Evolutionary conservation across 2,888 invertebrate species (phyloP).

Genomic region (Pasiphila rectangulata): DNA sequence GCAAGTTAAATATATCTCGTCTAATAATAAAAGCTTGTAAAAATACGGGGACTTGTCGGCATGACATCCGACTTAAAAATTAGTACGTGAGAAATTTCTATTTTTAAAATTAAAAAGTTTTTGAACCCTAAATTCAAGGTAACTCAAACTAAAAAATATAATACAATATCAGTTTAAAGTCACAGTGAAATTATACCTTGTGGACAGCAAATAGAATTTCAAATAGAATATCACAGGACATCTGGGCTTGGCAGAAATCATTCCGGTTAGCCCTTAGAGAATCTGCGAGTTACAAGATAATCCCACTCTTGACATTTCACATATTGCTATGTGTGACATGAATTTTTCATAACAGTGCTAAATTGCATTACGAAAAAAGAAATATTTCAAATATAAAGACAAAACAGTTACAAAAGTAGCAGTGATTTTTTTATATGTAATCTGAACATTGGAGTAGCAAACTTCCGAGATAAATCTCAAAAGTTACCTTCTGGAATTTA

Average conservation of each 20-base stretch:
- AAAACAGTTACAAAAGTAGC: no score
- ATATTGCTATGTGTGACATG: slow-evolving; percentile 24
- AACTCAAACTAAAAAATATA: not conserved
- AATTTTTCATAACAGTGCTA: slow-evolving; percentile 24
- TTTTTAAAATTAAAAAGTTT: no score
- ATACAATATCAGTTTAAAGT: not conserved
- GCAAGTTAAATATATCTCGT: no score
- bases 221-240: slow-evolving; percentile 12
- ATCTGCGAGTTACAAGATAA: slow-evolving; percentile 13
- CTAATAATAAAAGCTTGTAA: no score
- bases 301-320: slow-evolving; percentile 30
- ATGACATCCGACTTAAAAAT: no score
- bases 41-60: no score
- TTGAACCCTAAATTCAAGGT: not conserved
- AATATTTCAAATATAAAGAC: no score
- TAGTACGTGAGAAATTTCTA: no score
- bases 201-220: slow-evolving; percentile 2
- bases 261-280: slow-evolving; percentile 12
- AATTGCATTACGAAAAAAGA: not conserved
- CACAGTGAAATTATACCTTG: not conserved
- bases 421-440: no score
- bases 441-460: no score
- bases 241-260: slow-evolving; percentile 13
- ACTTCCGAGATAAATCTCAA: no score
- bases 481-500: no score